These are phyloP conservation scores for Meloidogyne floridensis DNA, from an alignment of 1,140 invertebrate species.

Conservation along the genomic window DNA sequence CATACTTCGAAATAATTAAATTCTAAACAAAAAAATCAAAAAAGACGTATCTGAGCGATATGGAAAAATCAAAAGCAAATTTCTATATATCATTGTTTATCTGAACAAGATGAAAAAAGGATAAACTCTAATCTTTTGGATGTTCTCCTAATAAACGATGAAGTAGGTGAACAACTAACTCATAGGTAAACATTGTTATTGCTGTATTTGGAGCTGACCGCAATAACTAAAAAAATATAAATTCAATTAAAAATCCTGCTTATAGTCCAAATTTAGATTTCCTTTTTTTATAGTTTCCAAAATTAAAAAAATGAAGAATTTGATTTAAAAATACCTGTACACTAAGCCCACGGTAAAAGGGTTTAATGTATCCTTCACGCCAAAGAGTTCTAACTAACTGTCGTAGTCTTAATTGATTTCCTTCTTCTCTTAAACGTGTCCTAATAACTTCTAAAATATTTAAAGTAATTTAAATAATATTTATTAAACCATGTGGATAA, in stretches of 20 bases:
- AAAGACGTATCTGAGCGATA: background rate
- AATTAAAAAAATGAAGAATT: background rate
- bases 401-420: slow-evolving; percentile 37
- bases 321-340: slow-evolving; percentile 35
- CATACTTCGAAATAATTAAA: background rate
- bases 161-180: slow-evolving; percentile 14
- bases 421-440: slow-evolving; percentile 52
- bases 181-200: slow-evolving; percentile 21
- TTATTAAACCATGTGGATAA: slow-evolving; percentile 52
- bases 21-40: background rate
- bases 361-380: slow-evolving; percentile 27
- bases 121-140: background rate
- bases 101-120: background rate
- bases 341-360: slow-evolving; percentile 41
- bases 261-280: no score
- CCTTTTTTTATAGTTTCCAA: no score
- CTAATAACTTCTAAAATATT: slow-evolving; percentile 51
- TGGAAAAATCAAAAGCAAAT: background rate
- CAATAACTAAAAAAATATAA: background rate
- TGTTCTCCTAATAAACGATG: background rate
- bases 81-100: background rate
- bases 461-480: background rate
- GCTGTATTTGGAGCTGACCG: slow-evolving; percentile 23
- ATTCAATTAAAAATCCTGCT: no score
- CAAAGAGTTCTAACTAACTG: slow-evolving; percentile 30